phyloP scores from a whole-genome alignment of 1,140 invertebrate genomes.

The Brachionus asplanchnoidis region DNA sequence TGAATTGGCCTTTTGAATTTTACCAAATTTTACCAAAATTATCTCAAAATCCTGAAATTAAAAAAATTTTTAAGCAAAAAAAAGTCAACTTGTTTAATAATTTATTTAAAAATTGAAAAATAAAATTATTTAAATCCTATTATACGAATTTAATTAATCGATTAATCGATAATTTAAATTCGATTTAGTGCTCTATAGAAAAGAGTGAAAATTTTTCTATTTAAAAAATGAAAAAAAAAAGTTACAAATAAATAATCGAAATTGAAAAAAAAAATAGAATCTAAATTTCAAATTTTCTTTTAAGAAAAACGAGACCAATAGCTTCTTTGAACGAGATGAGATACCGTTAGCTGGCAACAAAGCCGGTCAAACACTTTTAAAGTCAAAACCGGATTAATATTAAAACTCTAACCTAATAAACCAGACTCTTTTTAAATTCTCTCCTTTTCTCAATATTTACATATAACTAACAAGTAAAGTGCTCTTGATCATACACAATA shows the following conservation, averaged over 20 bases:
- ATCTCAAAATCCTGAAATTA: no score
- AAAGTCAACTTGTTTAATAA: not conserved
- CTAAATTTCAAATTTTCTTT: not conserved
- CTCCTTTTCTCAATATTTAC: not conserved
- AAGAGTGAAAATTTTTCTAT: not conserved
- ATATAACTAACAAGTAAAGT: not conserved
- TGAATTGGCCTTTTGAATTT: no score
- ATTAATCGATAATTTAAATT: constrained; percentile 21
- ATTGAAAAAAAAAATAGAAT: not conserved
- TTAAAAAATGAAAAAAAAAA: not conserved
- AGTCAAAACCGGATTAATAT: constrained; percentile 8
- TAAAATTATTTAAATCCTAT: not conserved
- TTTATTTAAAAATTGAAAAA: not conserved
- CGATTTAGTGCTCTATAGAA: not conserved
- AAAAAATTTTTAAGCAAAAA: not conserved
- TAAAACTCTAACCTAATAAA: not conserved
- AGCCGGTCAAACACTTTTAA: constrained; percentile 10
- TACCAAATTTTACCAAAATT: no score
- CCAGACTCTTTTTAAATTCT: not conserved
- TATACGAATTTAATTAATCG: constrained; percentile 5
- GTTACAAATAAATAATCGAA: constrained; percentile 7
- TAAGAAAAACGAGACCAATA: not conserved
- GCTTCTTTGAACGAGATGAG: not conserved
- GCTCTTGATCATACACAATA: not conserved
- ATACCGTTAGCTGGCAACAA: not conserved